Conservation (phyloP, 2,888 invertebrate species). For the Lomographa bimaculata region DNA sequence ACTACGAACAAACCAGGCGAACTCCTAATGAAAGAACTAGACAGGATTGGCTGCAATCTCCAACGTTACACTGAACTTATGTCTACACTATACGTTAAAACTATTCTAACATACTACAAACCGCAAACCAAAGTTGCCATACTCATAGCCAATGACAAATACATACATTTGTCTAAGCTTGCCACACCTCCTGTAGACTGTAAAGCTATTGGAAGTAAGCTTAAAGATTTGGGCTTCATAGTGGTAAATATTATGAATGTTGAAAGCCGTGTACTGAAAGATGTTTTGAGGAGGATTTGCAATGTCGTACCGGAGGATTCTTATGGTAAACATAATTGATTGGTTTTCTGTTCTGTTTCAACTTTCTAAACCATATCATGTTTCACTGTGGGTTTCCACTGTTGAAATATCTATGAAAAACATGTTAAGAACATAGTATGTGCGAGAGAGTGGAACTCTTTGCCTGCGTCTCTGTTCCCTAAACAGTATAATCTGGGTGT, state of each 20-base stretch:
- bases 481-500: too few species aligned
- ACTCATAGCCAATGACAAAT: constrained; percentile 71
- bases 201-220: constrained; percentile 55
- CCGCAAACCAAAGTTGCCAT: constrained; percentile 71
- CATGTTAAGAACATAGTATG: too few species aligned
- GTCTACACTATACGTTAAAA: constrained; percentile 43
- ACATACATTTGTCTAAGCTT: constrained; percentile 61
- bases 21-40: constrained; percentile 58
- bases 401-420: too few species aligned
- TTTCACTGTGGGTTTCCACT: too few species aligned
- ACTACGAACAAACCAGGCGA: constrained; percentile 60
- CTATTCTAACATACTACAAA: constrained; percentile 56
- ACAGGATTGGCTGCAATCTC: constrained; percentile 55
- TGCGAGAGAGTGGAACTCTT: too few species aligned
- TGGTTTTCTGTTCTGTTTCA: too few species aligned
- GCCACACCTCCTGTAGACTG: constrained; percentile 73
- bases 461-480: too few species aligned
- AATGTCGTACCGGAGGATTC: constrained; percentile 60
- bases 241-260: constrained; percentile 62
- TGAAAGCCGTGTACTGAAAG: constrained; percentile 48
- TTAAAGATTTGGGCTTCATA: constrained; percentile 65
- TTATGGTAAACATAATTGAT: constrained; percentile 77
- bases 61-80: constrained; percentile 51
- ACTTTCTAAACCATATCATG: too few species aligned
- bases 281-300: constrained; percentile 50